These are phyloP conservation scores for Stegodyphus dumicola DNA, from an alignment of 1,140 invertebrate species.

Conservation along the genomic window DNA sequence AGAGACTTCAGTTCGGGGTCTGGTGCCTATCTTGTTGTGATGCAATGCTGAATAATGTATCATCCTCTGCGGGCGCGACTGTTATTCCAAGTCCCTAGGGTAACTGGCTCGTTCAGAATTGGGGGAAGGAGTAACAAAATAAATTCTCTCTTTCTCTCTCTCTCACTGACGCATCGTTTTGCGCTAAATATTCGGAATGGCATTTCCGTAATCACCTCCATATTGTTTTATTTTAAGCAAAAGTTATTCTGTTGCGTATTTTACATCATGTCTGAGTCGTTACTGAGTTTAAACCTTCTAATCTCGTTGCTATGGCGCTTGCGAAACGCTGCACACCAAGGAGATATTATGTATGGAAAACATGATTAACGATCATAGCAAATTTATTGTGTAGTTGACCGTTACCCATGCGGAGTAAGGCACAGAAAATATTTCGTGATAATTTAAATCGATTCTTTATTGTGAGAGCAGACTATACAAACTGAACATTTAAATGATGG, in stretches of 20 bases:
- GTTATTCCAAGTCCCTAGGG: constrained; percentile 39
- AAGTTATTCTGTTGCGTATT: constrained; percentile 20
- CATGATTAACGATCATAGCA: constrained; percentile 36
- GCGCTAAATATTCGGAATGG: constrained; percentile 41
- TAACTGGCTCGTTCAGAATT: constrained; percentile 23
- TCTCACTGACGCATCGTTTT: constrained; percentile 32
- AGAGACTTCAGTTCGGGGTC: constrained; percentile 18
- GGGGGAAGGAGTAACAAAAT: constrained; percentile 16
- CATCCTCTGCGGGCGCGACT: constrained; percentile 51
- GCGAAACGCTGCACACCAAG: constrained; percentile 17
- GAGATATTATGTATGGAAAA: constrained; percentile 32
- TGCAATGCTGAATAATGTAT: constrained; percentile 59
- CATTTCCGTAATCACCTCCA: constrained; percentile 58
- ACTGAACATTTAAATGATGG: too few species aligned
- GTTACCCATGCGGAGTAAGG: not conserved
- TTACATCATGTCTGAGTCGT: constrained; percentile 26
- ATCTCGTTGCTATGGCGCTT: constrained; percentile 14
- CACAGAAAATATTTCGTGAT: constrained; percentile 5
- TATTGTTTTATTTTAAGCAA: constrained; percentile 36
- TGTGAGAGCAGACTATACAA: not conserved
- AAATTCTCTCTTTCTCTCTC: constrained; percentile 19
- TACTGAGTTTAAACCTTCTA: constrained; percentile 27
- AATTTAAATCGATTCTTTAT: constrained; percentile 14
- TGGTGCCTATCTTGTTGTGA: constrained; percentile 50
- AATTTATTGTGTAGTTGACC: constrained; percentile 8